Percentiles rank a stretch among this genome's conserved stretches.
Evolutionary conservation across 2,888 invertebrate species (phyloP).

Genomic region (Coleophora flavipennella): DNA sequence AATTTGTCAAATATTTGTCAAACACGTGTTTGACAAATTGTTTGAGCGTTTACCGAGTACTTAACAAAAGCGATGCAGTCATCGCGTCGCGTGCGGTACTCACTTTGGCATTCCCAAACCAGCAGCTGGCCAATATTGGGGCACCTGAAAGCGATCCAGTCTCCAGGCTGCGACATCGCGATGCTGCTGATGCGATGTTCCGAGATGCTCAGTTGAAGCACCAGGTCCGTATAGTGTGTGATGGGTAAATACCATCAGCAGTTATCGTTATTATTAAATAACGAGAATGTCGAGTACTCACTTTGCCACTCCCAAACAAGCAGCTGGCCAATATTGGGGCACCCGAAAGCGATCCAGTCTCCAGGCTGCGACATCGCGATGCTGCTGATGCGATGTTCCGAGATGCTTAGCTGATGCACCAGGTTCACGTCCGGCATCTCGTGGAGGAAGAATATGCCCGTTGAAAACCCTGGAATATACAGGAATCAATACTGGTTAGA

Average conservation of each 20-base stretch:
- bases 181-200: constrained; percentile 87
- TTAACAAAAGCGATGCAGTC: too few species aligned
- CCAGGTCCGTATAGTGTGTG: too few species aligned
- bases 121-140: constrained; percentile 91
- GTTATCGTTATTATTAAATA: too few species aligned
- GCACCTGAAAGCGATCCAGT: constrained; percentile 97
- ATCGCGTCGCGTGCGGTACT: too few species aligned
- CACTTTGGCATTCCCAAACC: constrained; percentile 99
- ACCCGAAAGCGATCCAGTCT: constrained; percentile 97
- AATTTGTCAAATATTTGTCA: too few species aligned
- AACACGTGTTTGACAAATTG: too few species aligned
- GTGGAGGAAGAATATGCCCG: constrained; percentile 93
- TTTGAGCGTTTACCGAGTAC: too few species aligned
- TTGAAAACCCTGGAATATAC: constrained; percentile 80
- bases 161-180: constrained; percentile 87
- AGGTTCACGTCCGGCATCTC: constrained; percentile 95
- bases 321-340: constrained; percentile 90
- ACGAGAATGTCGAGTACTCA: too few species aligned
- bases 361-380: constrained; percentile 88
- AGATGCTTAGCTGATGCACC: constrained; percentile 91
- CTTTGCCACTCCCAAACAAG: constrained; percentile 99
- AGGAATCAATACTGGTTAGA: too few species aligned
- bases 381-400: constrained; percentile 86
- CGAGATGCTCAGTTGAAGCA: constrained; percentile 92
- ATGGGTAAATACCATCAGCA: too few species aligned